These are phyloP conservation scores for Elysia crispata DNA, from an alignment of 2,888 invertebrate species.

Conservation along the genomic window DNA sequence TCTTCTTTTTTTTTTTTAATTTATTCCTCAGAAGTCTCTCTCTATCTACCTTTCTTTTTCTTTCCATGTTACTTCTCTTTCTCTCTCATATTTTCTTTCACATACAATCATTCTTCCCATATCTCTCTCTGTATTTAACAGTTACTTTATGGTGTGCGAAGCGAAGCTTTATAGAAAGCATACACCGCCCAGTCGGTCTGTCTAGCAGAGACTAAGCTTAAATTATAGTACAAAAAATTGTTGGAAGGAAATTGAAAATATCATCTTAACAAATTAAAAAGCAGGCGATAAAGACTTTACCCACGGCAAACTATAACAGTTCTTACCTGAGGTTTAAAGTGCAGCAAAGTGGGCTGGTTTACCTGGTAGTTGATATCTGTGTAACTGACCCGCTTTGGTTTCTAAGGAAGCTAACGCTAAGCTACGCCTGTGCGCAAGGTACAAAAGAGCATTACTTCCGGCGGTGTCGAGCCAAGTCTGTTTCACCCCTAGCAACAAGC, in stretches of 20 bases:
- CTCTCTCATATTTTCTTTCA: constrained; percentile 31
- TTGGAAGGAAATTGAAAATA: not conserved
- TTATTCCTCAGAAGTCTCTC: not conserved
- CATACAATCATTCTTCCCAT: constrained; percentile 24
- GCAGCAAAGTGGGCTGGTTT: too few species aligned
- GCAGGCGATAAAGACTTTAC: too few species aligned
- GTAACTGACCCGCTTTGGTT: not conserved
- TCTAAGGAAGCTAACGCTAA: constrained; percentile 11
- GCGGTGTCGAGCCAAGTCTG: constrained; percentile 1
- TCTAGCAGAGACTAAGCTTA: too few species aligned
- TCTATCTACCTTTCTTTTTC: constrained; percentile 23
- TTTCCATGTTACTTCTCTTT: constrained; percentile 12
- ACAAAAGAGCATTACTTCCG: not conserved
- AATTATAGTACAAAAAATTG: too few species aligned
- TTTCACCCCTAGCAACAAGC: not conserved
- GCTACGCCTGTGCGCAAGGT: constrained; percentile 3
- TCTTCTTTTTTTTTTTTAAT: not conserved
- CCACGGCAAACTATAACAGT: too few species aligned
- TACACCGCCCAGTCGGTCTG: too few species aligned
- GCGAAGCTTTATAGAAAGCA: too few species aligned
- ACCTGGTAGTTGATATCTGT: too few species aligned
- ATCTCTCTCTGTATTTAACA: constrained; percentile 19
- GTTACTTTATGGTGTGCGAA: too few species aligned
- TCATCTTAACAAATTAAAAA: not conserved
- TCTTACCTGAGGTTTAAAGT: too few species aligned